Conservation (phyloP, 2,113 vertebrate genomes). For the Gopherus evgoodei region DNA sequence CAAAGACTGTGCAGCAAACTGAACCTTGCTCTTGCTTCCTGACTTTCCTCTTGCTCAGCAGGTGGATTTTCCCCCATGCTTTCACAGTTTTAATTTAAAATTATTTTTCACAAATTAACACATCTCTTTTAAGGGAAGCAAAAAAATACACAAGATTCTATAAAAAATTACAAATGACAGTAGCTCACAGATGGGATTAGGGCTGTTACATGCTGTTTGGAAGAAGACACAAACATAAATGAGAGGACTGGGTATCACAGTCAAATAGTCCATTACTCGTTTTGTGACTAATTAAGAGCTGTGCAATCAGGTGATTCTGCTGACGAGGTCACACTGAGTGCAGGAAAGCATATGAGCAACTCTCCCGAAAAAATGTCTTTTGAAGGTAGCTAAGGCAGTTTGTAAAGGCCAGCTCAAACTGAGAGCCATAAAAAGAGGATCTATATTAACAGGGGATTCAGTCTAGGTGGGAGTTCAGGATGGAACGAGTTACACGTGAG, state of each 20-base stretch:
- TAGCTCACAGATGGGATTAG: neutral
- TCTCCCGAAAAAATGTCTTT: neutral
- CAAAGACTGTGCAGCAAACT: slow-evolving; percentile 4
- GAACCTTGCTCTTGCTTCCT: neutral
- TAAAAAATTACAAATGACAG: neutral
- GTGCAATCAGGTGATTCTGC: neutral
- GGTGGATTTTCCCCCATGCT: neutral
- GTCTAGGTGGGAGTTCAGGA: neutral
- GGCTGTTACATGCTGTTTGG: neutral
- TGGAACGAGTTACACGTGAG: neutral
- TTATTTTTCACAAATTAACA: slow-evolving; percentile 50
- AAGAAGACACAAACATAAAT: neutral
- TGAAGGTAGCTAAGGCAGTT: neutral
- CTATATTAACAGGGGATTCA: neutral
- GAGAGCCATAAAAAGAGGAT: slow-evolving; percentile 1
- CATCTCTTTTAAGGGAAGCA: neutral
- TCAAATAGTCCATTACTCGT: neutral
- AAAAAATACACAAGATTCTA: neutral
- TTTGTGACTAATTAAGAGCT: neutral
- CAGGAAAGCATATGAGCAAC: neutral
- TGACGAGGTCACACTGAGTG: neutral
- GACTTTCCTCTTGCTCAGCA: neutral
- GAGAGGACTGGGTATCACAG: neutral
- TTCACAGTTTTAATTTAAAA: slow-evolving; percentile 23
- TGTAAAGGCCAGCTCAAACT: neutral